Evolutionary conservation across 1,140 invertebrate species (phyloP).

Genomic region (Leptinotarsa lineolata): DNA sequence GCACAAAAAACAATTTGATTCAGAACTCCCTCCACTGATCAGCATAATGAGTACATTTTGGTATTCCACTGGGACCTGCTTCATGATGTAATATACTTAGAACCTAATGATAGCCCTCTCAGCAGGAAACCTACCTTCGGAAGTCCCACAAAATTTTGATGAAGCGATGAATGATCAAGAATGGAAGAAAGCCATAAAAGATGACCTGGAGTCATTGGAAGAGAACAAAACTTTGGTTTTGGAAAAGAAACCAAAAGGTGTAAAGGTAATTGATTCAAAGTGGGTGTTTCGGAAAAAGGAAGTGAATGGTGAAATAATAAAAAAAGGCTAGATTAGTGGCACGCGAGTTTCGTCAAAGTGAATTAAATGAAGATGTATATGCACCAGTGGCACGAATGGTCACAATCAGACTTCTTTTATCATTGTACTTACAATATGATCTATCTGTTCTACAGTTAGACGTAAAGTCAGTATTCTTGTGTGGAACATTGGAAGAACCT

Average conservation of each 20-base stretch:
- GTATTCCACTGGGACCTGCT: too few species aligned
- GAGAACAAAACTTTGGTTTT: slow-evolving; percentile 31
- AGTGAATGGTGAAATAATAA: slow-evolving; percentile 15
- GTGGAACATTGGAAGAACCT: slow-evolving; percentile 25
- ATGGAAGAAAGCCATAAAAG: slow-evolving; percentile 43
- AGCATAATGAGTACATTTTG: too few species aligned
- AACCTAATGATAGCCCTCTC: not conserved
- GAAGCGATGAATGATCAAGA: slow-evolving; percentile 27
- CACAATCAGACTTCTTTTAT: slow-evolving; percentile 15
- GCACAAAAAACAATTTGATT: too few species aligned
- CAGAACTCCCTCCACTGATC: too few species aligned
- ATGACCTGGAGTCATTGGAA: slow-evolving; percentile 28
- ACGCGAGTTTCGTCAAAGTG: slow-evolving; percentile 7
- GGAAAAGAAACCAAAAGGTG: not conserved
- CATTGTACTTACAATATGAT: slow-evolving; percentile 9
- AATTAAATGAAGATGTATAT: slow-evolving; percentile 25
- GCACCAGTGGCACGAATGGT: slow-evolving; percentile 21
- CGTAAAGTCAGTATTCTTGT: slow-evolving; percentile 30
- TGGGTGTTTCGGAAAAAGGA: slow-evolving; percentile 32
- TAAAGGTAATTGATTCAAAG: slow-evolving; percentile 29
- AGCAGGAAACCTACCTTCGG: slow-evolving; percentile 4
- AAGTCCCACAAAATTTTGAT: slow-evolving; percentile 14
- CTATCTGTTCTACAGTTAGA: slow-evolving; percentile 25
- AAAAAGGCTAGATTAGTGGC: slow-evolving; percentile 32
- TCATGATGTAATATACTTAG: too few species aligned